Evolutionary conservation across 2,888 invertebrate species (phyloP).

Genomic region (Xestia rhomboidea): DNA sequence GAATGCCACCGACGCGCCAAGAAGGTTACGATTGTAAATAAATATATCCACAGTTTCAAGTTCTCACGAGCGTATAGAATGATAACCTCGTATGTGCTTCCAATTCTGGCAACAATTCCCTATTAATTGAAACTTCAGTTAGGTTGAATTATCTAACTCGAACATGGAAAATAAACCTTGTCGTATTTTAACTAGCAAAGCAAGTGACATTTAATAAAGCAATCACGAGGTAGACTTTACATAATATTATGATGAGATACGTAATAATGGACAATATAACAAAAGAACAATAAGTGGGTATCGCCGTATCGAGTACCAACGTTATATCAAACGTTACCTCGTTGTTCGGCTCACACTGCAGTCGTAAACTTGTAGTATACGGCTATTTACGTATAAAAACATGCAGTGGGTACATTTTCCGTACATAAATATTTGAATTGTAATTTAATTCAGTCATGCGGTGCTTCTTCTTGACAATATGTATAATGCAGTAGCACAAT

Average conservation of each 20-base stretch:
- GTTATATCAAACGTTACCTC: conserved; percentile 27
- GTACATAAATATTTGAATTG: conserved; percentile 4
- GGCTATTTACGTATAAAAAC: conserved; percentile 19
- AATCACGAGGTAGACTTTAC: neutral
- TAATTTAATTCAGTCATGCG: conserved; percentile 6
- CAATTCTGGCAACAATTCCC: neutral
- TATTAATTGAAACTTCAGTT: neutral
- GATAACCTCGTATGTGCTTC: neutral
- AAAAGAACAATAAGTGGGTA: conserved; percentile 64
- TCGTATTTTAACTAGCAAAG: neutral
- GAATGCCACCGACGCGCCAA: neutral
- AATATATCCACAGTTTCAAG: conserved; percentile 15
- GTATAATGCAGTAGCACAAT: neutral
- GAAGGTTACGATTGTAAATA: neutral
- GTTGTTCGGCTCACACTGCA: conserved; percentile 25
- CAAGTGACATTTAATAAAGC: neutral
- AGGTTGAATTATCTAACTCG: neutral
- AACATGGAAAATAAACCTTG: neutral
- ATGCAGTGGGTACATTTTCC: conserved; percentile 20
- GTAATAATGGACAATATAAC: conserved; percentile 63
- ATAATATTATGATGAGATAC: conserved; percentile 22
- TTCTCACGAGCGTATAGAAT: neutral
- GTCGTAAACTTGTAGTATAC: conserved; percentile 17
- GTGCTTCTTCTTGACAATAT: conserved; percentile 13
- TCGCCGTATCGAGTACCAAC: conserved; percentile 14